Evolutionary conservation across 2,888 invertebrate genomes (phyloP).

Genomic region (Drosophila putrida): DNA sequence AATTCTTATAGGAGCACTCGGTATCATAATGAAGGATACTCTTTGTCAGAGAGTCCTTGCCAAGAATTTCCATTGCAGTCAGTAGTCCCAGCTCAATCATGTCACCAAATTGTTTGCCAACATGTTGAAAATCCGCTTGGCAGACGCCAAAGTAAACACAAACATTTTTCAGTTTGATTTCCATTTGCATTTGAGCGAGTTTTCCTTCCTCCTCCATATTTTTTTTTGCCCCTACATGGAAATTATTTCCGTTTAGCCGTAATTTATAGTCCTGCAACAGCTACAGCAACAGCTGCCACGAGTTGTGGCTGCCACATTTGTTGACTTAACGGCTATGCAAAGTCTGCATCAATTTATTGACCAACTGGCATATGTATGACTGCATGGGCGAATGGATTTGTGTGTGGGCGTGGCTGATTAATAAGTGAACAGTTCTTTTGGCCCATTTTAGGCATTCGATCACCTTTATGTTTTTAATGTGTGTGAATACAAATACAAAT

Average conservation of each 20-base stretch:
- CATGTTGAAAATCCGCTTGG: slow-evolving; percentile 70
- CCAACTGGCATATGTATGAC: slow-evolving; percentile 35
- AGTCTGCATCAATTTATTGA: slow-evolving; percentile 72
- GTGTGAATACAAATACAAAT: slow-evolving; percentile 29
- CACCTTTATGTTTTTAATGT: background rate
- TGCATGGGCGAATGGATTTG: background rate
- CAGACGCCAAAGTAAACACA: slow-evolving; percentile 55
- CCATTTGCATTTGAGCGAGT: slow-evolving; percentile 44
- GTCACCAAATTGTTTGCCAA: slow-evolving; percentile 63
- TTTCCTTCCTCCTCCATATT: too few species aligned
- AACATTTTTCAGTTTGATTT: slow-evolving; percentile 55
- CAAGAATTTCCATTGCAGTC: slow-evolving; percentile 6
- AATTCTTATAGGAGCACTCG: slow-evolving; percentile 30
- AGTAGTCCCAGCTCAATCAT: slow-evolving; percentile 50
- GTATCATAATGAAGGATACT: slow-evolving; percentile 31
- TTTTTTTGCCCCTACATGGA: slow-evolving; percentile 42
- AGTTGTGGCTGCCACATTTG: slow-evolving; percentile 44
- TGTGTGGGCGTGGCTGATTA: slow-evolving; percentile 49
- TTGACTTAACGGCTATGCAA: slow-evolving; percentile 78
- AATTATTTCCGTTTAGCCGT: slow-evolving; percentile 77
- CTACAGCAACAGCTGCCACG: slow-evolving; percentile 29
- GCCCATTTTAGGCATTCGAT: slow-evolving; percentile 27
- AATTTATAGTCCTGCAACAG: slow-evolving; percentile 64
- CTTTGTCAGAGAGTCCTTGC: background rate
- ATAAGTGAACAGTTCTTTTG: slow-evolving; percentile 35